A percentile compares a stretch with the other conserved stretches of the same genome.
These are phyloP conservation scores for Eulemur rufifrons DNA, from an alignment of 2,113 vertebrate species.

Conservation along the genomic window DNA sequence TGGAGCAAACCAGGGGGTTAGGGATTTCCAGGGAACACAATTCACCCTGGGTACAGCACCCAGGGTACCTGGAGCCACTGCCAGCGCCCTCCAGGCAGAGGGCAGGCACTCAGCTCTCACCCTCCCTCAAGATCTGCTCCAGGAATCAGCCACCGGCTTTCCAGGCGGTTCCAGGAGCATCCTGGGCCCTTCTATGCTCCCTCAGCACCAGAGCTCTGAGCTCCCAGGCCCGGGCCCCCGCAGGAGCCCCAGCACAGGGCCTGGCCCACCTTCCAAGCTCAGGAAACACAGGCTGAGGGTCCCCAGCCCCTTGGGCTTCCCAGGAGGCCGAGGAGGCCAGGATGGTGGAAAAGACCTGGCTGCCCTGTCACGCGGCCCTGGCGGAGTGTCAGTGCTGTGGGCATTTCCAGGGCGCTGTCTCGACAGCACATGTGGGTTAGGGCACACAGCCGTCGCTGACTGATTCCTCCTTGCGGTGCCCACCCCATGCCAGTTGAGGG, in stretches of 20 bases:
- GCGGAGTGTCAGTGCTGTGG: rapidly evolving
- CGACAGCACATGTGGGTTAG: not conserved
- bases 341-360: rapidly evolving
- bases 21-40: not conserved
- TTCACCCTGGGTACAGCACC: not conserved
- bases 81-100: not conserved
- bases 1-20: not conserved
- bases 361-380: not conserved
- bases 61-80: not conserved
- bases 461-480: rapidly evolving
- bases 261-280: not conserved
- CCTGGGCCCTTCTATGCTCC: not conserved
- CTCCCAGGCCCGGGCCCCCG: not conserved
- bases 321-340: rapidly evolving
- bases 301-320: rapidly evolving
- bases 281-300: not conserved
- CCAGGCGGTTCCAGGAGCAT: not conserved
- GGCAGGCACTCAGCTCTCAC: too few relatives aligned
- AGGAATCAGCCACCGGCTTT: not conserved
- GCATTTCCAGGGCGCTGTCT: too few relatives aligned
- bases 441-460: rapidly evolving
- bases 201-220: not conserved
- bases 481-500: rapidly evolving
- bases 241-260: not conserved
- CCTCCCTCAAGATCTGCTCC: not conserved